Conservation (phyloP, 2,888 invertebrate species). For the Athetis lepigone region DNA sequence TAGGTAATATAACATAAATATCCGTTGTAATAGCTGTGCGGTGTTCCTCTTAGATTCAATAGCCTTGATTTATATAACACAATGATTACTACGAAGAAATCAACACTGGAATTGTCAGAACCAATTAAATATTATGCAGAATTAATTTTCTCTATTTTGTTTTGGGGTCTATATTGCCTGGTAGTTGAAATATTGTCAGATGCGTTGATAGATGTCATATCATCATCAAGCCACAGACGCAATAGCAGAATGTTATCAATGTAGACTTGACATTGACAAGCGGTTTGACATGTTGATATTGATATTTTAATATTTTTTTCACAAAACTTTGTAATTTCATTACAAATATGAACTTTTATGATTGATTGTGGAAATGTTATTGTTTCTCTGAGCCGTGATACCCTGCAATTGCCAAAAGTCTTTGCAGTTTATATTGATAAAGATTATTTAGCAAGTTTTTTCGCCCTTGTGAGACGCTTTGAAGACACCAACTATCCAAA, state of each 20-base stretch:
- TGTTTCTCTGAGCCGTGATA: neutral
- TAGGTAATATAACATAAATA: neutral
- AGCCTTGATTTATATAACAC: conserved; percentile 8
- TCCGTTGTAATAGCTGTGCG: conserved; percentile 6
- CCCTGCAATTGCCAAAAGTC: neutral
- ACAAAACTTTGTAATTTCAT: neutral
- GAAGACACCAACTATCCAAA: conserved; percentile 16
- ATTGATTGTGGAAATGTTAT: neutral
- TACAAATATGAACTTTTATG: neutral
- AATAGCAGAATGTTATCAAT: too few relatives aligned
- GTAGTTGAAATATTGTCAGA: conserved; percentile 34
- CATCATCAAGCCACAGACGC: too few relatives aligned
- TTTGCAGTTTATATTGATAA: neutral
- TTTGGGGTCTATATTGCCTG: conserved; percentile 26
- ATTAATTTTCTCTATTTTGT: conserved; percentile 35
- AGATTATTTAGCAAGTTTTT: neutral
- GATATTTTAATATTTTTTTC: neutral
- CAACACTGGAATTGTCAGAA: conserved; percentile 27
- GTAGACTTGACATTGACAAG: conserved; percentile 9
- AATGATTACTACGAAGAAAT: conserved; percentile 16
- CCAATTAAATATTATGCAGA: conserved; percentile 34
- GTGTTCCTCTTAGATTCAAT: conserved; percentile 3
- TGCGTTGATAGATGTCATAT: conserved; percentile 12
- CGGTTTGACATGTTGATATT: conserved; percentile 1
- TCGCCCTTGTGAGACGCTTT: neutral